These are phyloP conservation scores for Leptestheria dahalacensis DNA, from an alignment of 1,140 invertebrate genomes.

Conservation along the genomic window DNA sequence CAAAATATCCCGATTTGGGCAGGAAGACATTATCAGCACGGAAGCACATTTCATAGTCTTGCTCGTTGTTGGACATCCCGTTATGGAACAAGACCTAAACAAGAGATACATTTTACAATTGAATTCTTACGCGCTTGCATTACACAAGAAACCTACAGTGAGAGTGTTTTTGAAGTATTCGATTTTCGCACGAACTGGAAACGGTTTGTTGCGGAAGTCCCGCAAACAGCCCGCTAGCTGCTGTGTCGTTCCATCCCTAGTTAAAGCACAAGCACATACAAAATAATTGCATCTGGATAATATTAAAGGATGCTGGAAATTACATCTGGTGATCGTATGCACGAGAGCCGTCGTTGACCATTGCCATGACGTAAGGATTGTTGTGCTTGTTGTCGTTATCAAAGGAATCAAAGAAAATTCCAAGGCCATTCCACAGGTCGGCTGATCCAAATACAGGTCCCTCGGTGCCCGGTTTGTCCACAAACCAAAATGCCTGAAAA, in stretches of 20 bases:
- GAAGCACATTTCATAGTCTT: constrained; percentile 89
- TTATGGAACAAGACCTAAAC: constrained; percentile 69
- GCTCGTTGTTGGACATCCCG: constrained; percentile 85
- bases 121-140: too few species aligned
- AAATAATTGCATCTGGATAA: constrained; percentile 15
- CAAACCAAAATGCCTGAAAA: constrained; percentile 86
- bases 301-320: constrained; percentile 18
- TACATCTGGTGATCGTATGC: constrained; percentile 87
- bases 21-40: constrained; percentile 76
- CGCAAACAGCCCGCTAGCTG: constrained; percentile 82
- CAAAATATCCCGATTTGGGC: constrained; percentile 78
- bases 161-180: constrained; percentile 90
- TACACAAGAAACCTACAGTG: constrained; percentile 54
- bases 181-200: constrained; percentile 76
- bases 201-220: constrained; percentile 98
- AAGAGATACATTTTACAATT: not conserved
- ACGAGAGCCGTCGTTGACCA: constrained; percentile 87
- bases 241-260: constrained; percentile 84
- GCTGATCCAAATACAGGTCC: constrained; percentile 91
- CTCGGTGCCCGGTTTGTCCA: constrained; percentile 60
- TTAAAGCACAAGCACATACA: too few species aligned
- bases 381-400: constrained; percentile 99
- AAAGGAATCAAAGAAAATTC: constrained; percentile 94
- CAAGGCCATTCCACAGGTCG: constrained; percentile 88
- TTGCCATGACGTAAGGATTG: constrained; percentile 94